Evolutionary conservation across 2,797 vertebrate species (phyloP).

Genomic region (Caiman crocodilus): DNA sequence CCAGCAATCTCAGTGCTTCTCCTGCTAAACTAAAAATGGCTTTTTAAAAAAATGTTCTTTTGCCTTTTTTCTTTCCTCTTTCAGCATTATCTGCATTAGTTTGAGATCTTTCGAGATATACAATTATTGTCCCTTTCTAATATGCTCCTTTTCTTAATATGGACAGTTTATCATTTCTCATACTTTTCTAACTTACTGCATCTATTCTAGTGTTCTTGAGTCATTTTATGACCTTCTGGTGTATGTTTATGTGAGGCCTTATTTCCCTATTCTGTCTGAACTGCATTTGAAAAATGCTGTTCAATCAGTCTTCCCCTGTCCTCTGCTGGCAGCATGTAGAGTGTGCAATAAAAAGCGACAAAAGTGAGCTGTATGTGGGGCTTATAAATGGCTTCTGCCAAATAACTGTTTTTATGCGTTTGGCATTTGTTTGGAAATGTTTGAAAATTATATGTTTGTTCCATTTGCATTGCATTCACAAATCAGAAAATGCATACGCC

Average conservation of each 20-base stretch:
- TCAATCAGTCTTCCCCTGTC: slow-evolving; percentile 28
- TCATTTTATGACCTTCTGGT: rapidly evolving
- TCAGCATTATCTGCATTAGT: neutral
- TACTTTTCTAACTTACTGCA: neutral
- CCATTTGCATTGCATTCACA: neutral
- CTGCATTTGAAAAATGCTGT: neutral
- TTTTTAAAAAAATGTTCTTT: neutral
- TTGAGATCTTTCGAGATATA: neutral
- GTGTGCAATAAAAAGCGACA: neutral
- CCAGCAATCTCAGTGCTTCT: neutral
- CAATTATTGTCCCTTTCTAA: neutral
- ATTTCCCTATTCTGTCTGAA: neutral
- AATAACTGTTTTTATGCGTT: neutral
- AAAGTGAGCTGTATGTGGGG: neutral
- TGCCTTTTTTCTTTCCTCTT: neutral
- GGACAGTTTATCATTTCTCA: neutral
- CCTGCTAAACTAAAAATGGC: neutral
- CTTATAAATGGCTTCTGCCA: neutral
- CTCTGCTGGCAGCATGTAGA: neutral
- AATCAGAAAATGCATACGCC: neutral
- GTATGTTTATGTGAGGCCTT: neutral
- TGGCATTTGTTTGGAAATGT: neutral
- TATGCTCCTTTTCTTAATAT: neutral
- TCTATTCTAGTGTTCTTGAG: neutral
- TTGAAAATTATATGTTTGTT: neutral